phyloP scores from a whole-genome alignment of 2,113 vertebrate genomes.

The Alligator sinensis region DNA sequence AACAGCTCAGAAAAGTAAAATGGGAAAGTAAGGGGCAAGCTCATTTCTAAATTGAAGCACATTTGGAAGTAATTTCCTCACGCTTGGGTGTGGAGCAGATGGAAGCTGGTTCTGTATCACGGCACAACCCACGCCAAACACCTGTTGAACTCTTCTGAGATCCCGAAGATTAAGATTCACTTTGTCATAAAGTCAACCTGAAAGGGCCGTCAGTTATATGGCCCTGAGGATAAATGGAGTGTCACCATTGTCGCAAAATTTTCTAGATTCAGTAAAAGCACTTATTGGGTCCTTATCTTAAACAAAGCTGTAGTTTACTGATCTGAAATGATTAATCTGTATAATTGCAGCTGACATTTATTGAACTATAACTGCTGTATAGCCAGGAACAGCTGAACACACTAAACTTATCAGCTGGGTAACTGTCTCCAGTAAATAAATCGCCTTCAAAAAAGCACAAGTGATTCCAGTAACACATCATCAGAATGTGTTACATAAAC shows the following conservation, averaged over 20 bases:
- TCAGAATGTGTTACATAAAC: constrained; percentile 28
- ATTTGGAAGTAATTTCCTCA: constrained; percentile 67
- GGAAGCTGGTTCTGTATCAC: not conserved
- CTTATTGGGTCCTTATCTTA: constrained; percentile 60
- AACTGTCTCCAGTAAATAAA: constrained; percentile 70
- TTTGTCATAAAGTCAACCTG: constrained; percentile 21
- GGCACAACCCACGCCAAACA: not conserved
- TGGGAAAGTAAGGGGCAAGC: not conserved
- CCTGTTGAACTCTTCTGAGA: constrained; percentile 55
- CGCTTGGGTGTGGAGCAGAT: constrained; percentile 5
- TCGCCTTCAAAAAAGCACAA: constrained; percentile 63
- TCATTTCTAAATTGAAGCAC: constrained; percentile 23
- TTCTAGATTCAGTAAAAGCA: constrained; percentile 29
- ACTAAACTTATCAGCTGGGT: constrained; percentile 69
- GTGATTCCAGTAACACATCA: constrained; percentile 54
- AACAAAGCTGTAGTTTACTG: constrained; percentile 56
- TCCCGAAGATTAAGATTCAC: fast-evolving
- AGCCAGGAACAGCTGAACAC: constrained; percentile 60
- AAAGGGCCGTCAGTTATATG: constrained; percentile 27
- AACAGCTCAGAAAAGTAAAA: not conserved
- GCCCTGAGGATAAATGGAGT: constrained; percentile 32
- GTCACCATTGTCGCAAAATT: not conserved
- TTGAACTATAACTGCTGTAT: constrained; percentile 44
- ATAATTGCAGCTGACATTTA: constrained; percentile 60
- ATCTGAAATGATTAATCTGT: constrained; percentile 75